A percentile compares a stretch with the other conserved stretches of the same genome.
These are phyloP conservation scores for Stomorhina lunata DNA, from an alignment of 2,888 invertebrate genomes.

Conservation along the genomic window DNA sequence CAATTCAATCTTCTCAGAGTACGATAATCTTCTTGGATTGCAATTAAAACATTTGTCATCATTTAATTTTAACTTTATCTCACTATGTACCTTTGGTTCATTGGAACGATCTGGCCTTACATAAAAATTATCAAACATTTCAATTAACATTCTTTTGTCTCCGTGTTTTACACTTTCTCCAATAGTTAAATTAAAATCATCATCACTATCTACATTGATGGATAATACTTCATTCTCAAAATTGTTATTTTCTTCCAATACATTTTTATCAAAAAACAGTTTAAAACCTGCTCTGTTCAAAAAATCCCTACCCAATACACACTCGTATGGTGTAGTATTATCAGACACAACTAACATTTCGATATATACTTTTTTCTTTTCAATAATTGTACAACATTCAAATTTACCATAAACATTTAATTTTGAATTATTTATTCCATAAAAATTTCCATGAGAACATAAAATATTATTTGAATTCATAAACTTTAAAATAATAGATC, in stretches of 20 bases:
- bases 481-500: background rate
- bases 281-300: background rate
- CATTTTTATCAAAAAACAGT: background rate
- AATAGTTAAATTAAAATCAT: background rate
- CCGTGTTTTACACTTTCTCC: background rate
- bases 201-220: background rate
- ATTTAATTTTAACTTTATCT: slow-evolving; percentile 29
- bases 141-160: background rate
- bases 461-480: background rate
- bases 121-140: slow-evolving; percentile 26
- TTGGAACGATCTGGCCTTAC: slow-evolving; percentile 3
- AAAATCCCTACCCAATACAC: slow-evolving; percentile 39
- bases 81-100: background rate
- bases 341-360: slow-evolving; percentile 24
- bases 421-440: slow-evolving; percentile 38
- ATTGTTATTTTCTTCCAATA: background rate
- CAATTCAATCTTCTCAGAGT: slow-evolving; percentile 25
- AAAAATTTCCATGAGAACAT: background rate
- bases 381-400: background rate
- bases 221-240: slow-evolving; percentile 16
- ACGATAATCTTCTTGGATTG: slow-evolving; percentile 30
- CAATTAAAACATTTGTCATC: slow-evolving; percentile 18
- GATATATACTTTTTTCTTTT: no score
- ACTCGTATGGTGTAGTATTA: slow-evolving; percentile 6
- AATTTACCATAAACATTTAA: background rate